Percentiles rank a stretch among this genome's conserved stretches.
Evolutionary conservation across 2,113 vertebrate species (phyloP).

Genomic region (Rousettus leschenaultii): DNA sequence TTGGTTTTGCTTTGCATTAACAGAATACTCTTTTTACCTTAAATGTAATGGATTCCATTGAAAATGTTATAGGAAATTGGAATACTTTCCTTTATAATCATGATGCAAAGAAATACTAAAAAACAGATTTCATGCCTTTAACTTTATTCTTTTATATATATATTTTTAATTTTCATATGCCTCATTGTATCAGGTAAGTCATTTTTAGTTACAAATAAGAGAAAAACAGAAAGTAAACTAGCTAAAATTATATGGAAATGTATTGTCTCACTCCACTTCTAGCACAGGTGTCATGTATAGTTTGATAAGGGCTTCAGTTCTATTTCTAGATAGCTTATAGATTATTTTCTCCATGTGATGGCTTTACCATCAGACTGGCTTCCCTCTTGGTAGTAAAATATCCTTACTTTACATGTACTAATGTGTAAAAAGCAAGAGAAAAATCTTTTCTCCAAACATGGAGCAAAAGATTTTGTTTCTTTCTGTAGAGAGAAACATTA

Average conservation of each 20-base stretch:
- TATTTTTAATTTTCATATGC: background rate
- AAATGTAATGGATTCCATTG: background rate
- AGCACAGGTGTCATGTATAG: background rate
- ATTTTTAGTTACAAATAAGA: background rate
- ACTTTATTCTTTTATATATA: background rate
- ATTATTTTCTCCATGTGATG: background rate
- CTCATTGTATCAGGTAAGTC: background rate
- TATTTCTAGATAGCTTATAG: background rate
- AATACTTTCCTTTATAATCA: slow-evolving; percentile 19
- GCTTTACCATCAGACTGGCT: background rate
- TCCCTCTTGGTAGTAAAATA: background rate
- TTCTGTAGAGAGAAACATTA: background rate
- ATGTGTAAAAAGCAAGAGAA: background rate
- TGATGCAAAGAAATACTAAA: background rate
- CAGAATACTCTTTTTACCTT: slow-evolving; percentile 33
- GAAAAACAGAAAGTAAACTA: background rate
- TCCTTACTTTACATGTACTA: background rate
- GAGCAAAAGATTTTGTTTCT: background rate
- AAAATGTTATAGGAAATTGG: background rate
- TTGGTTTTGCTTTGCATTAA: slow-evolving; percentile 29
- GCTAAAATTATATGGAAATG: background rate
- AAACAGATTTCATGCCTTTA: background rate
- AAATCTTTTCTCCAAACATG: background rate
- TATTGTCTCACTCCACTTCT: background rate
- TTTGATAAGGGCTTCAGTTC: background rate